A percentile compares a stretch with the other conserved stretches of the same genome.
These are phyloP conservation scores for Fragum whitleyi DNA, from an alignment of 2,888 invertebrate species.

Conservation along the genomic window DNA sequence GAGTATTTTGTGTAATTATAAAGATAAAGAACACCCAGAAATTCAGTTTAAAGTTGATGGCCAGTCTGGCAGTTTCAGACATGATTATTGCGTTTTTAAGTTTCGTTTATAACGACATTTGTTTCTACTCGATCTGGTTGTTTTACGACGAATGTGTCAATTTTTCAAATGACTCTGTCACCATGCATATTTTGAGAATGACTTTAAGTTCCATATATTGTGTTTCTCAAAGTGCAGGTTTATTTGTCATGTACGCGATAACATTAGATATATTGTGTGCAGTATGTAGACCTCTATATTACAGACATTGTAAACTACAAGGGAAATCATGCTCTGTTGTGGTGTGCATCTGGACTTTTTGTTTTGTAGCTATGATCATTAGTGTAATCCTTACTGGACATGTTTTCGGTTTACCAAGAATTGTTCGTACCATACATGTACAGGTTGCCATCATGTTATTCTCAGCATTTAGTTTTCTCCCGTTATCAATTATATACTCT, in stretches of 20 bases:
- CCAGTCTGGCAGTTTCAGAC: neutral
- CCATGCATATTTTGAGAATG: neutral
- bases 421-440: too few species aligned
- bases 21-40: neutral
- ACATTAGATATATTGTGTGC: neutral
- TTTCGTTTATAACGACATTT: neutral
- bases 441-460: neutral
- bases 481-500: neutral
- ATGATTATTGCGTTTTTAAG: neutral
- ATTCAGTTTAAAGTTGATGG: neutral
- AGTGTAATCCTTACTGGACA: neutral
- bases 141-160: neutral
- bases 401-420: too few species aligned
- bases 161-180: neutral
- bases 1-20: neutral
- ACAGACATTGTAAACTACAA: neutral
- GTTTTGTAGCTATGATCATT: neutral
- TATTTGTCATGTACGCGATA: neutral
- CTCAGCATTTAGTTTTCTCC: neutral
- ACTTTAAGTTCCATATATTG: neutral
- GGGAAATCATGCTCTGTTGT: neutral
- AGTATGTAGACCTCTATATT: conserved; percentile 1
- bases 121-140: neutral
- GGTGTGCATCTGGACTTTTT: neutral
- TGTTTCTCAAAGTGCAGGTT: neutral